Conservation (phyloP, 2,888 invertebrate species). For the Pseudococcus viburni region DNA sequence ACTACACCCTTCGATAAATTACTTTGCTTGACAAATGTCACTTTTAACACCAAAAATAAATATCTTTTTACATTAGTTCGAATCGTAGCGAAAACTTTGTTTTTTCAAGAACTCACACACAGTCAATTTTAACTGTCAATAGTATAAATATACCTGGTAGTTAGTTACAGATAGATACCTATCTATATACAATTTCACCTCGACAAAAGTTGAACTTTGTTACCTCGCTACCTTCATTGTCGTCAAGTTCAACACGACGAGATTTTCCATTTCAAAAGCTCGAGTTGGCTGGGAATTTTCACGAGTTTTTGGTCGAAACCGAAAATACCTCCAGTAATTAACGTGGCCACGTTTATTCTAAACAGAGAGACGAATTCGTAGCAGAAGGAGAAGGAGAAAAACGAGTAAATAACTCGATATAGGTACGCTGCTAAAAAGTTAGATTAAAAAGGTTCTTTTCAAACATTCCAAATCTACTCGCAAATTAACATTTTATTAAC, state of each 20-base stretch:
- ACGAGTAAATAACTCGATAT: conserved; percentile 3
- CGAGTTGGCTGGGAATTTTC: not conserved
- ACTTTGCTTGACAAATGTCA: conserved; percentile 1
- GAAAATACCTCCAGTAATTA: not conserved
- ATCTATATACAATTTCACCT: not conserved
- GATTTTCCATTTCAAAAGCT: not conserved
- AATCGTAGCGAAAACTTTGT: not conserved
- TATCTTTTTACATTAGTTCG: not conserved
- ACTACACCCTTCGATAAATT: not conserved
- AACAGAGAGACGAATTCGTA: not conserved
- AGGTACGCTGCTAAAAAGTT: not conserved
- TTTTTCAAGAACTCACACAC: not conserved
- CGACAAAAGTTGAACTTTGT: not conserved
- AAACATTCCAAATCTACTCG: conserved; percentile 22
- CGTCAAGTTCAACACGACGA: not conserved
- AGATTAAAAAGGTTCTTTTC: conserved; percentile 26
- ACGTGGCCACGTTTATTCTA: not conserved
- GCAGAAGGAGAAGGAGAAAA: not conserved
- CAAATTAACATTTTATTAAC: conserved; percentile 21
- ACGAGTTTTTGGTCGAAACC: not conserved
- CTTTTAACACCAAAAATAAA: not conserved
- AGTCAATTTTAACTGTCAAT: conserved; percentile 1
- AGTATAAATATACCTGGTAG: not conserved
- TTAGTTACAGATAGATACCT: not conserved
- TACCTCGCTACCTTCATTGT: too few relatives aligned